Evolutionary conservation across 23 tunicate species (phyloP).

Genomic region (Oikopleura albicans): DNA sequence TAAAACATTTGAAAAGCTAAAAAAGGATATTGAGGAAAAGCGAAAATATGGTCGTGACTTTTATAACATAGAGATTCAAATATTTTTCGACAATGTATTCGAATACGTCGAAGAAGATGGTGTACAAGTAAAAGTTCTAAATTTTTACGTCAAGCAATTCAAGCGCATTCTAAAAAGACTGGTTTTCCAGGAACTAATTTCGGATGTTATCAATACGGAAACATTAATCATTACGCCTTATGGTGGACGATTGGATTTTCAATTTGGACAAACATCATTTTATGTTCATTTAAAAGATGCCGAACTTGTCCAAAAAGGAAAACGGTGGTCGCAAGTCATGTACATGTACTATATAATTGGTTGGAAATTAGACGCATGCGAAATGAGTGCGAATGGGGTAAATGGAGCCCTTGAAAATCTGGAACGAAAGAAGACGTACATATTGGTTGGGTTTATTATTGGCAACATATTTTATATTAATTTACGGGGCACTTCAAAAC

Average conservation of each 20-base stretch:
- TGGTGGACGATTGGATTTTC: slow-evolving; percentile 71
- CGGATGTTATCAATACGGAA: slow-evolving; percentile 17
- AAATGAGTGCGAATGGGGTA: background rate
- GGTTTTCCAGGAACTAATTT: background rate
- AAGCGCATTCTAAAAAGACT: slow-evolving; percentile 23
- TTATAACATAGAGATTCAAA: slow-evolving; percentile 63
- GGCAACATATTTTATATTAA: no score
- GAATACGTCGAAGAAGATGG: slow-evolving; percentile 32
- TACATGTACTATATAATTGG: slow-evolving; percentile 97
- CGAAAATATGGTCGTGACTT: slow-evolving; percentile 33
- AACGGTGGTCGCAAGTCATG: slow-evolving; percentile 98
- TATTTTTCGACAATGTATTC: slow-evolving; percentile 72
- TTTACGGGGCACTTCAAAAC: no score
- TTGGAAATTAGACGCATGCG: slow-evolving; percentile 3
- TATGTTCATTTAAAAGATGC: slow-evolving; percentile 66
- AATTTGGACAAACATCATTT: slow-evolving; percentile 45
- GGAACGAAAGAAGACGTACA: slow-evolving; percentile 49
- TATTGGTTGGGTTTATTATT: no score
- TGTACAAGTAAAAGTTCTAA: slow-evolving; percentile 29
- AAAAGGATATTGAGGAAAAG: no score
- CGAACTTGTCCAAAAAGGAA: slow-evolving; percentile 44
- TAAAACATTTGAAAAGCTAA: no score
- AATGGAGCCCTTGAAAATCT: slow-evolving; percentile 13
- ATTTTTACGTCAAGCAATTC: slow-evolving; percentile 39
- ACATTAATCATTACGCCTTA: slow-evolving; percentile 37